Evolutionary conservation across 2,888 invertebrate genomes (phyloP), one percentile per base, ranked within the genome.

Genomic region (Eutolmus rufibarbis): DNA sequence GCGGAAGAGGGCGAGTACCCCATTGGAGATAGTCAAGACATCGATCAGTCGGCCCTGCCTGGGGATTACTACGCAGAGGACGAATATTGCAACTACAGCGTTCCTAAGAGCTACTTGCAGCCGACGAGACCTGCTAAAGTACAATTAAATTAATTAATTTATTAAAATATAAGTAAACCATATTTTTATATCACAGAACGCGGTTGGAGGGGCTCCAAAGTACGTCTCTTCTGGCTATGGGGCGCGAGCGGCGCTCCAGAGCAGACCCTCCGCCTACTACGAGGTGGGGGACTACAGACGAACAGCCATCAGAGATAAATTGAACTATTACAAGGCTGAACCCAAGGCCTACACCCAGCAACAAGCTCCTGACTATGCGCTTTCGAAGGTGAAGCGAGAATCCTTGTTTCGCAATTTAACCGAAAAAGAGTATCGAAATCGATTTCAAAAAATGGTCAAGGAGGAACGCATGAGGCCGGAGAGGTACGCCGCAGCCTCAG

Each of bases 21-120:
- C 7, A 84, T 84, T 40, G 82, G 82, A 37, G 82, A 84, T 84
- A 57, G 82, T 40, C 57, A 84, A 40, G 82, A 66, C 2, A 66
- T 66, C 16, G 56, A 84, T 66, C 57, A 28, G 8, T 5, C 57
- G 23, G 12, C n/a, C 2, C 19, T 84, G 5, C n/a, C 57, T 19
- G 66, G 23, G 12, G 82, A 84, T 19, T 66, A 43, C 7, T 19
- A 43, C n/a, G 66, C 9, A 1, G 57, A 84, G 12, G 82, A 84
- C 7, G 66, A 57, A 66, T 66, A 66, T 40, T 9, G 23, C 2
- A 46, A 79, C 4, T 51, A 79, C 14, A 14, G 51, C 8, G 16
- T 7, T 51, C 12, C 46, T 28, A 23, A 19, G 31, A 14, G 5
- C 1, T 51, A 19, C 19, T 34, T 34, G 43, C 37, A 46, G 12